Evolutionary conservation across 2,797 vertebrate genomes (phyloP), one percentile per base, ranked within the genome.

Genomic region (Peromyscus aztecus): DNA sequence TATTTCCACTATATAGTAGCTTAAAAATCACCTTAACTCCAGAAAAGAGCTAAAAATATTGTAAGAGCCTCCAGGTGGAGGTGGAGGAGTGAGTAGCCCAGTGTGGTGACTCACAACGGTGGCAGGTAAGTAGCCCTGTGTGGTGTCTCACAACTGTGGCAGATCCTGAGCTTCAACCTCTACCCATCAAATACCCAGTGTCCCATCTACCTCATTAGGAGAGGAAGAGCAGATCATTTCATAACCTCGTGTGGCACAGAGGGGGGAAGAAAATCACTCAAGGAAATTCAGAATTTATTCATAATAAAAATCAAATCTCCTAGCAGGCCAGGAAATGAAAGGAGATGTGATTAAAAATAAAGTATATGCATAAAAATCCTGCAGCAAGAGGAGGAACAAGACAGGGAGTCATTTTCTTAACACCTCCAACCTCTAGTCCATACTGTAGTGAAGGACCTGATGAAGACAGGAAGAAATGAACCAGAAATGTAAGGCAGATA

Each of bases 261-360:
- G 37, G 29, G 40, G 40, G 40, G 27, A 21, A 65, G 59, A 80
- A 78, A 90, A 43, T 31, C 40, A 78, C 78, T 86, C 92, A 40
- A 94, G 21, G 75, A 92, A 94, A 82, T 82, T 78, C 31, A 86
- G 27, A 49, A 89, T 80, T 13, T 31, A 93, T 76, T 95, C 57
- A 80, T 80, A 80, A 86, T 67, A 85, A 82, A 97, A 94, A 67
- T 77, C 81, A 95, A 83, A 81, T 81, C 43, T 81, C 76, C 90
- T 67, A 75, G 76, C 59, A 94, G 69, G 19, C 49, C 46, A 91
- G 37, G 57, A 37, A 94, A 81, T 90, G 63, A 90, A 85, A 84
- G 49, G 31, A 90, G 61, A 89, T 87, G n/a, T 84, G 52, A 90
- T 88, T 94, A 65, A 94, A 96, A 89, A 63, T 89, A 83, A 82